Evolutionary conservation across 2,113 vertebrate species (phyloP).

Genomic region (Datnioides undecimradiatus): DNA sequence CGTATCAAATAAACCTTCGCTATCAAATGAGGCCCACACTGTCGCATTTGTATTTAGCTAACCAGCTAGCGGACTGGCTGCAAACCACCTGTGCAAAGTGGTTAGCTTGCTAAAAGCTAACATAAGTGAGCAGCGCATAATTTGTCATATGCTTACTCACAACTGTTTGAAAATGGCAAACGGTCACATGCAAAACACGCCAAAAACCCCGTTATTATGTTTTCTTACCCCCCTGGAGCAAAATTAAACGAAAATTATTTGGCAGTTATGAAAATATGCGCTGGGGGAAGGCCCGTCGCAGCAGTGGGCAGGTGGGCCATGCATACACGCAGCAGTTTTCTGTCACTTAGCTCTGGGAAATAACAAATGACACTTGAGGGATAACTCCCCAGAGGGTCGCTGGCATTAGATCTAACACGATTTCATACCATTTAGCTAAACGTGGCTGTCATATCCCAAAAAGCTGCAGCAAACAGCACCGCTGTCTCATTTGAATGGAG

Average conservation of each 20-base stretch:
- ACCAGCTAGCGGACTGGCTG: slow-evolving; percentile 57
- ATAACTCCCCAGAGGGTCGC: neutral
- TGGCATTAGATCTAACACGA: neutral
- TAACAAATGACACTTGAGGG: slow-evolving; percentile 40
- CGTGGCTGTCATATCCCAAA: neutral
- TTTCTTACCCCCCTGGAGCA: fast-evolving
- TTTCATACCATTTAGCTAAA: neutral
- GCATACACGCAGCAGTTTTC: slow-evolving; percentile 78
- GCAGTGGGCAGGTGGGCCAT: slow-evolving; percentile 79
- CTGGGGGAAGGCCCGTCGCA: slow-evolving; percentile 74
- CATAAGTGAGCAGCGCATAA: neutral
- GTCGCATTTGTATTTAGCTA: slow-evolving; percentile 61
- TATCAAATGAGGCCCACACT: slow-evolving; percentile 46
- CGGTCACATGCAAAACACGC: neutral
- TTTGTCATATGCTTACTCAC: neutral
- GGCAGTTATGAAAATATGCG: slow-evolving; percentile 36
- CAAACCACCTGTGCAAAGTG: slow-evolving; percentile 69
- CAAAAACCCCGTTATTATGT: neutral
- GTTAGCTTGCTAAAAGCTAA: slow-evolving; percentile 62
- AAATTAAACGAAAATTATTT: neutral
- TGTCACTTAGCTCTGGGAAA: slow-evolving; percentile 41
- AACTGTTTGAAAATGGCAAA: neutral
- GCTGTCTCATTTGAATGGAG: slow-evolving; percentile 72
- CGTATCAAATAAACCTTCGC: neutral
- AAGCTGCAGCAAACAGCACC: neutral